Evolutionary conservation across 2,888 invertebrate genomes (phyloP), one percentile per base, ranked within the genome.

Genomic region (Abscondita cerata): DNA sequence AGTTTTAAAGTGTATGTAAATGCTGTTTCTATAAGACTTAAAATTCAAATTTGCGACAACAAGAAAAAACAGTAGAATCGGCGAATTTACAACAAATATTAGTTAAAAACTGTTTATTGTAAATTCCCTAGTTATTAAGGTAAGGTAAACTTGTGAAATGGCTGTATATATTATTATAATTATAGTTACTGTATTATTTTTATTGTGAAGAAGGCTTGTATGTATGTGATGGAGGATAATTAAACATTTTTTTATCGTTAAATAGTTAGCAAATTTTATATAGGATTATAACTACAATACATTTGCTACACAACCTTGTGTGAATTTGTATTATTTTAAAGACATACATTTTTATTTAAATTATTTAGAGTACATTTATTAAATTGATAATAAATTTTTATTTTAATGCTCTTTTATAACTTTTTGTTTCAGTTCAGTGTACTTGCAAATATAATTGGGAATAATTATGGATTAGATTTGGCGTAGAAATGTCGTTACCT

Each of bases 211-310:
- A 62, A 62, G 53, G 62, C 62, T 57, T 61, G 56, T 56, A 61
- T 62, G 62, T 62, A 62, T 62, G 62, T 62, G 62, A 62, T 62
- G 57, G 57, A 62, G 50, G 53, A 50, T 57, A 62, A 62, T 62
- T 62, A 62, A 62, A 62, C n/a, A 25, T 51, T 62, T 62, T 62
- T 62, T 62, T 62, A 62, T 59, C 59, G 62, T 62, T 62, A 56
- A n/a, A 40, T 54, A 54, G 41, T 60, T 60, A 60, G 48, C 48
- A 54, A 60, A 60, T 60, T 60, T 60, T 58, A 58, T 58, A 58
- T 46, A 52, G 44, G 44, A 44, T 44, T 44, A 18, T 44, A 44
- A 18, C 18, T n/a, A 44, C n/a, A 56, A 55, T 56, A 36, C 47
- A 56, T 38, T 12, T 9, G 11, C 47, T 36, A 47, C 36, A 36